Evolutionary conservation across 2,888 invertebrate species (phyloP), one percentile per base, ranked within the genome.

Genomic region (Syrphus vitripennis): DNA sequence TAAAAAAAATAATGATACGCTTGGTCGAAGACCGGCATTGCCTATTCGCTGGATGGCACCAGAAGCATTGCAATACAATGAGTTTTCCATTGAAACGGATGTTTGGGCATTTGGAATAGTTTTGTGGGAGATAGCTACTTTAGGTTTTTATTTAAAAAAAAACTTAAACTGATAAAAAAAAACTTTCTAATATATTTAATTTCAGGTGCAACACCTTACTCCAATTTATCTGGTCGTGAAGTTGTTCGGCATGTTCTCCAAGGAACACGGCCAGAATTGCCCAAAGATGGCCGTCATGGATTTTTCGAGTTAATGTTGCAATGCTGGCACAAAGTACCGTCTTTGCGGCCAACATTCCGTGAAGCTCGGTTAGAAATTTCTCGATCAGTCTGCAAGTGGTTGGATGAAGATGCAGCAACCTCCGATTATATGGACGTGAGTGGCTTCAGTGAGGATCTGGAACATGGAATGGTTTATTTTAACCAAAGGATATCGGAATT

Each of bases 51-150:
- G 97, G 97, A 97, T 97, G 97, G 96, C 97, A 3, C 97, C 97
- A 0, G 97, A 97, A 91, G 95, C 96, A 0, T 92, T 97, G 84
- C 94, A 96, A 65, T 96, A 96, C 90, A 95, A 96, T 81, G 94
- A 96, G 53, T 96, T 97, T 92, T 96, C 96, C 77, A 95, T 95
- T 34, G 96, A 96, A 90, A 96, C 96, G 0, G 97, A 97, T 89
- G 96, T 97, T 4, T 97, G 97, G 97, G 96, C 97, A 40, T 97
- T 96, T 90, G 97, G 97, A 19, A 96, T 97, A 69, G 93, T 97
- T 48, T 93, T 97, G 89, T 97, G 97, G 97, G 97, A 97, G 93
- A 97, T 97, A 83, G 96, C 97, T 48, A 97, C 97, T 9, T 93
- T 97, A 88, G 97, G 97, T 59, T 79, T 42, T 16, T 48, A 55